phyloP scores from a whole-genome alignment of 2,113 vertebrate species.

The Fregata magnificens region DNA sequence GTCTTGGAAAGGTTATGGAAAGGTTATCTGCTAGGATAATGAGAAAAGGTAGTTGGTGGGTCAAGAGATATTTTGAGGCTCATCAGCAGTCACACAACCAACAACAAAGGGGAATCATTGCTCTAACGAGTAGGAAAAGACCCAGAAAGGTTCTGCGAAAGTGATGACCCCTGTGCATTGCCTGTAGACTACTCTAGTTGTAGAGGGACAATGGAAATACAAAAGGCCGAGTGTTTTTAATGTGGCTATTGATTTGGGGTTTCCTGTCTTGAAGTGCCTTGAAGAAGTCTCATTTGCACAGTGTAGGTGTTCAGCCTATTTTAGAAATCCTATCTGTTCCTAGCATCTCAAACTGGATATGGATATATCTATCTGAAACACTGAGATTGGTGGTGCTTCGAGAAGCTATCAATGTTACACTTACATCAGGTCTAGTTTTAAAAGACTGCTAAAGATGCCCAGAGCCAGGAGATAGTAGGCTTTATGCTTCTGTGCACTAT shows the following conservation, averaged over 20 bases:
- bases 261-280: not conserved
- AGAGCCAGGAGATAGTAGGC: not conserved
- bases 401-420: not conserved
- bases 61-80: constrained; percentile 8
- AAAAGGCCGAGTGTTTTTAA: not conserved
- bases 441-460: not conserved
- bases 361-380: not conserved
- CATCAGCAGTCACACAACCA: not conserved
- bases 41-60: not conserved
- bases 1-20: not conserved
- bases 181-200: not conserved
- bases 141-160: not conserved
- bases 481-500: not conserved
- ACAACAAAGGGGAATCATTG: not conserved
- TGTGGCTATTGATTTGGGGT: not conserved
- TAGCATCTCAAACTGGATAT: not conserved
- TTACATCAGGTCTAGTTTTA: not conserved
- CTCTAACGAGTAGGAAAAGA: not conserved
- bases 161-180: not conserved
- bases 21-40: constrained; percentile 10
- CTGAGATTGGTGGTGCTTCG: not conserved
- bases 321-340: not conserved
- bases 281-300: not conserved
- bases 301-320: not conserved
- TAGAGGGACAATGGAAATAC: not conserved